Base-by-base conservation (phyloP, 2,888 invertebrate genomes). In the Heliconius hortense region DNA sequence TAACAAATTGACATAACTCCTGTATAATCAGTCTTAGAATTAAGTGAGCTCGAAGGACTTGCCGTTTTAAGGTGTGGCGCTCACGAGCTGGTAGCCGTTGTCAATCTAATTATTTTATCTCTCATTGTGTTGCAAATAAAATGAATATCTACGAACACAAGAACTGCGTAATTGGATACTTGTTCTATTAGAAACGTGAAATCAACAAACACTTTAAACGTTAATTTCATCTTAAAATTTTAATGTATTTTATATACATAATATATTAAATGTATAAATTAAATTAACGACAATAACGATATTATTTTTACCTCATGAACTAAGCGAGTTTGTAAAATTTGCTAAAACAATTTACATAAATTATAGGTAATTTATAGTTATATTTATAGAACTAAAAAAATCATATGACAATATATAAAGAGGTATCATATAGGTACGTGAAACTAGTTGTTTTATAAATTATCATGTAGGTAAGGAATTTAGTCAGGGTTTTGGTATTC, bases 11-110 rank as follows among this genome's bases (percentile, higher is more conserved):
- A 87, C 87, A 85, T 88, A 86, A 86, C 85, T 84, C 82, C 79
- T 80, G 80, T 80, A 81, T 86, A 87, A 88, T 87, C 86, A 84
- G 84, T 85, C 84, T 84, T 81, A 77, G 81, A 86, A 84, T 82
- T 86, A 87, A 90, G 89, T 89, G 88, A 84, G 87, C 87, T 85
- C 85, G 87, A 90, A 90, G 90, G 90, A 89, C 89, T 83, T 79
- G 81, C 76, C 78, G 84, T 86, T 85, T 82, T 84, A 86, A 88
- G 93, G 92, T 83, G 92, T 87, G 93, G 89, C 91, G 84, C 85
- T 90, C 93, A 92, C 93, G 93, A 90, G 83, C 84, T 73, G 63
- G 81, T 83, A 82, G 83, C 82, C 66, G 75, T 43, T 79, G 78
- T 80, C 79, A 74, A 82, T 79, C 78, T 82, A 77, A 84, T 79